Evolutionary conservation across 2,797 vertebrate genomes (phyloP).

Genomic region (Enteromius fasciolatus): DNA sequence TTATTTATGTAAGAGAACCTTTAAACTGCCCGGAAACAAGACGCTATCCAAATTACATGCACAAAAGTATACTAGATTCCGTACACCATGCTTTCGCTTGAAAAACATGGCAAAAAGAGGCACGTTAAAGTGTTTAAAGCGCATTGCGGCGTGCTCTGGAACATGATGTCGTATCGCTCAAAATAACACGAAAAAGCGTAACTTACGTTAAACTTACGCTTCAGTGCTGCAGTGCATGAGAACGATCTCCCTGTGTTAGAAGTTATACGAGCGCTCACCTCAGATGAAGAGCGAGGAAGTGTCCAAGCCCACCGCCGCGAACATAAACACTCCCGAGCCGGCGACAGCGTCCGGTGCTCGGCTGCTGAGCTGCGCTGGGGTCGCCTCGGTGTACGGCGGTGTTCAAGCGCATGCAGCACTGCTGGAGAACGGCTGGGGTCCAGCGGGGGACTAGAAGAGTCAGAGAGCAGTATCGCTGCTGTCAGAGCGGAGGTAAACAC

Average conservation of each 20-base stretch:
- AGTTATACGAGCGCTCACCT: slow-evolving; percentile 22
- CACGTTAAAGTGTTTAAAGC: slow-evolving; percentile 4
- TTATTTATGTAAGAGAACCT: not conserved
- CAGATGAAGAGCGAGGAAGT: slow-evolving; percentile 11
- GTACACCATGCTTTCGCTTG: not conserved
- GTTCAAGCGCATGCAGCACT: not conserved
- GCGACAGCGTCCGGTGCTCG: not conserved
- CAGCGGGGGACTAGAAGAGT: slow-evolving; percentile 38
- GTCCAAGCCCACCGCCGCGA: not conserved
- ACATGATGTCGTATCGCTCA: not conserved
- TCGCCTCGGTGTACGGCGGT: not conserved
- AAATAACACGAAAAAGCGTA: not conserved
- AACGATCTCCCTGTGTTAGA: not conserved
- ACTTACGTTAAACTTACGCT: not conserved
- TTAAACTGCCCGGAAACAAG: not conserved
- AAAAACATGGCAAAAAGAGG: not conserved
- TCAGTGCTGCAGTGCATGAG: not conserved
- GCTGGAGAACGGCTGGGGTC: not conserved
- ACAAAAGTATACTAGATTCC: not conserved
- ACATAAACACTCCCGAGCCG: slow-evolving; percentile 1
- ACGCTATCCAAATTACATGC: not conserved
- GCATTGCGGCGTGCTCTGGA: not conserved
- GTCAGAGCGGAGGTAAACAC: slow-evolving; percentile 50
- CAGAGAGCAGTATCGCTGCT: slow-evolving; percentile 40
- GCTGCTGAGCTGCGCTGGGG: not conserved